Evolutionary conservation across 2,113 vertebrate genomes (phyloP).

Genomic region (Tichodroma muraria): DNA sequence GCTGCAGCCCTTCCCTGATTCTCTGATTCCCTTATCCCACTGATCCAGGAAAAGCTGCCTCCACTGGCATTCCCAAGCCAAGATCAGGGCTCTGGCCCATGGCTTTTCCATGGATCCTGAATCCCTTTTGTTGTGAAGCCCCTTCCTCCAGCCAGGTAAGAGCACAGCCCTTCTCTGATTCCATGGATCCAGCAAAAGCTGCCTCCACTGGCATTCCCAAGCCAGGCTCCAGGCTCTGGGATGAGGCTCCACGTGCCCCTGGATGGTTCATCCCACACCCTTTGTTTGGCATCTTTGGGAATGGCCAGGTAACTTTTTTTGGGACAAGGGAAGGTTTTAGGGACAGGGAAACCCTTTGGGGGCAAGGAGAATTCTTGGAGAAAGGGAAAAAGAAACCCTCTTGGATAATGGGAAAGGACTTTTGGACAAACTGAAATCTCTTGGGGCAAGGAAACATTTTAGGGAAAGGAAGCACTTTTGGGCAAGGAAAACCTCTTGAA

Average conservation of each 20-base stretch:
- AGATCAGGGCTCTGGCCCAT: conserved; percentile 57
- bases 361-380: neutral
- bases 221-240: neutral
- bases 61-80: neutral
- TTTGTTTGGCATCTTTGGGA: neutral
- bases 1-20: neutral
- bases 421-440: neutral
- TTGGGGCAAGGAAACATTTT: neutral
- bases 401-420: too few relatives aligned
- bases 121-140: conserved; percentile 32
- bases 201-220: neutral
- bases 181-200: neutral
- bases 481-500: neutral
- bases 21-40: neutral
- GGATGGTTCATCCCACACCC: neutral
- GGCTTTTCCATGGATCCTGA: conserved; percentile 95
- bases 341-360: neutral
- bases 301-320: neutral
- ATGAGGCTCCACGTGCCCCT: neutral
- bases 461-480: neutral
- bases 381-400: neutral
- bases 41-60: neutral
- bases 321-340: neutral
- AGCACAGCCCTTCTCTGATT: neutral
- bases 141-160: neutral